These are phyloP conservation scores for Cremastinae sp. DNA, from an alignment of 2,888 invertebrate species.

Conservation along the genomic window DNA sequence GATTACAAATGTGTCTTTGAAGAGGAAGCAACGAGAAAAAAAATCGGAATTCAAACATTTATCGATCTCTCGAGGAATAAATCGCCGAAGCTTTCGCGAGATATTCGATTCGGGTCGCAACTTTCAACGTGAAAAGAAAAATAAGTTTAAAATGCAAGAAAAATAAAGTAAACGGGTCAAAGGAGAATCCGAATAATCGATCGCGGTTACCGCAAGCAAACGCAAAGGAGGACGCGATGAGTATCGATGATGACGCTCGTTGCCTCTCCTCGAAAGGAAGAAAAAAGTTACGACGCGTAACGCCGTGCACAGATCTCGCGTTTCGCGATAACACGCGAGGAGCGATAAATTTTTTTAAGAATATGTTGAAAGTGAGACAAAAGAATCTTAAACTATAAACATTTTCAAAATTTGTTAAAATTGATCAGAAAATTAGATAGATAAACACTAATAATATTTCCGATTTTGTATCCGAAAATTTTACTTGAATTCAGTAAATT, in stretches of 20 bases:
- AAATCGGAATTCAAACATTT: constrained; percentile 6
- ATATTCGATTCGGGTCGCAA: constrained; percentile 23
- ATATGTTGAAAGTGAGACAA: too few relatives aligned
- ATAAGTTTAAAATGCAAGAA: not conserved
- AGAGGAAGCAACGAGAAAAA: constrained; percentile 10
- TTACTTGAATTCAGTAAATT: too few relatives aligned
- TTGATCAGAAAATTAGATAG: too few relatives aligned
- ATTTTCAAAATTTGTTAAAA: too few relatives aligned
- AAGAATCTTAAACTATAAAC: too few relatives aligned
- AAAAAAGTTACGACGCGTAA: not conserved
- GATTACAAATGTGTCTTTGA: constrained; percentile 34
- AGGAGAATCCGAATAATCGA: constrained; percentile 16
- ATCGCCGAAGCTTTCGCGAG: constrained; percentile 33
- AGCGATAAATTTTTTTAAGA: not conserved
- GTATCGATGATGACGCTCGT: constrained; percentile 41
- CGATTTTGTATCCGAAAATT: too few relatives aligned
- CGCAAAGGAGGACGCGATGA: constrained; percentile 36
- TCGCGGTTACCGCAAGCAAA: constrained; percentile 33
- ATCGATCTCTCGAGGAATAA: constrained; percentile 3
- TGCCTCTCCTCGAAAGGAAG: not conserved
- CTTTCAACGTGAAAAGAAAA: constrained; percentile 4
- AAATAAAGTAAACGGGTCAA: not conserved
- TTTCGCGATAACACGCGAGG: not conserved
- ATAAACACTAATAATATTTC: too few relatives aligned
- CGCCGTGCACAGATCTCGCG: too few relatives aligned